These are phyloP conservation scores for Nebria ingens DNA, from an alignment of 1,140 invertebrate genomes.

Conservation along the genomic window DNA sequence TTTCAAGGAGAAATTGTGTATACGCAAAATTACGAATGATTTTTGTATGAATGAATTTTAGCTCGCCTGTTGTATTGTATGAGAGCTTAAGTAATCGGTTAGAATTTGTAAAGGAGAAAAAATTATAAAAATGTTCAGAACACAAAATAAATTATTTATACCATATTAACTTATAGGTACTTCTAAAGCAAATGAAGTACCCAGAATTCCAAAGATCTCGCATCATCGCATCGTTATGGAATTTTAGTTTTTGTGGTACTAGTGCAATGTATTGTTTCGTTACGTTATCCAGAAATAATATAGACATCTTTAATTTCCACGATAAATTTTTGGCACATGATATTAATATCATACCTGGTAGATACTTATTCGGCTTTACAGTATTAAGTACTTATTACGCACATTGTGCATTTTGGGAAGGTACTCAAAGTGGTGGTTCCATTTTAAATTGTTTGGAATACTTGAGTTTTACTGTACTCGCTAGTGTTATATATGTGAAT, in stretches of 20 bases:
- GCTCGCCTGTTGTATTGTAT: no score
- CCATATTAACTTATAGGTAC: background rate
- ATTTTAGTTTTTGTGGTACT: background rate
- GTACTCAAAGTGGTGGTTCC: background rate
- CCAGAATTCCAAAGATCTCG: background rate
- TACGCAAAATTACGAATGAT: background rate
- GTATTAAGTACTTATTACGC: background rate
- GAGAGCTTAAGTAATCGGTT: no score
- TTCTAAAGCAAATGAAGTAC: constrained; percentile 2
- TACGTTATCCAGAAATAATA: background rate
- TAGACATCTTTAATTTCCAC: background rate
- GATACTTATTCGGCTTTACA: background rate
- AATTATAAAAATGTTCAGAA: no score
- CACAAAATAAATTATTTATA: background rate
- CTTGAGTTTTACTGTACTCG: no score
- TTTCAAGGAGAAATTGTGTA: background rate
- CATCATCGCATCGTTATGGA: background rate
- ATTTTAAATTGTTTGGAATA: no score
- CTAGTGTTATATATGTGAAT: no score
- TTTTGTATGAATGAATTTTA: background rate
- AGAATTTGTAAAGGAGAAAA: no score
- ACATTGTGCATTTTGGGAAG: background rate
- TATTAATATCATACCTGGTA: background rate
- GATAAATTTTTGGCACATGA: no score
- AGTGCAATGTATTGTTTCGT: background rate